These are phyloP conservation scores for Odontophorus gujanensis DNA, from an alignment of 2,113 vertebrate species.

Conservation along the genomic window DNA sequence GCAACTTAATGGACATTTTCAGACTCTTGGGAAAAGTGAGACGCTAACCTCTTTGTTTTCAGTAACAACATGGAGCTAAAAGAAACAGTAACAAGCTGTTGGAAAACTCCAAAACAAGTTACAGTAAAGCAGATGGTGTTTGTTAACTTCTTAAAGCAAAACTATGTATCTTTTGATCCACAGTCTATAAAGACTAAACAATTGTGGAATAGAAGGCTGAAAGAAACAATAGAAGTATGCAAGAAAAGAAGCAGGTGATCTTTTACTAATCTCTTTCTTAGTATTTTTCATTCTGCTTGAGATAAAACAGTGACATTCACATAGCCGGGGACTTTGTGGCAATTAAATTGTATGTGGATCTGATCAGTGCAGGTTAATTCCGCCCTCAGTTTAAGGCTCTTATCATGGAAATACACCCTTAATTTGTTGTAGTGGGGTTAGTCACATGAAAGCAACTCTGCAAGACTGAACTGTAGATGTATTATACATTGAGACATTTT, in stretches of 20 bases:
- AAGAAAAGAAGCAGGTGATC: fast-evolving
- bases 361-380: background rate
- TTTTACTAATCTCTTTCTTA: background rate
- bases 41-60: background rate
- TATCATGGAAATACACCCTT: background rate
- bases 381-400: background rate
- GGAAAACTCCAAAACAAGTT: background rate
- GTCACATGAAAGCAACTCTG: background rate
- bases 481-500: background rate
- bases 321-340: background rate
- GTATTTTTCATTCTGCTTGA: background rate
- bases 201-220: background rate
- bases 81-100: background rate
- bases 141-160: background rate
- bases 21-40: background rate
- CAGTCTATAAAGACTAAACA: background rate
- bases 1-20: background rate
- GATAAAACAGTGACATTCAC: background rate
- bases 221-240: background rate
- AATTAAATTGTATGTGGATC: background rate
- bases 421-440: background rate
- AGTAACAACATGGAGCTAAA: background rate
- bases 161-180: background rate
- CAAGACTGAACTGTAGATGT: background rate
- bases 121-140: background rate